Evolutionary conservation across 2,113 vertebrate species (phyloP).

Genomic region (Tachysurus fulvidraco): DNA sequence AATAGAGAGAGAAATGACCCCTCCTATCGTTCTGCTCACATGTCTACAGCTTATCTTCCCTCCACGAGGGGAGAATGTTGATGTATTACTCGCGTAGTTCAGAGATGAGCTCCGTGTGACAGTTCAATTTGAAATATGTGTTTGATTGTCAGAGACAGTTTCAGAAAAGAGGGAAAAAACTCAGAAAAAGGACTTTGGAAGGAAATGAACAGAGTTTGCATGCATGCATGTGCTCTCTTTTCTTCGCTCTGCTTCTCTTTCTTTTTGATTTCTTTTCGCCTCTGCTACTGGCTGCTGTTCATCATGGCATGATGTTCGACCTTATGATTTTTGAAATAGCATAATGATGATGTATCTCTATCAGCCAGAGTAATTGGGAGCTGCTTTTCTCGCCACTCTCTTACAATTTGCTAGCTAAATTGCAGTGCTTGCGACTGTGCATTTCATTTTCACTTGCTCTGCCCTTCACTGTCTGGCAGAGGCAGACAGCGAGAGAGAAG

Average conservation of each 20-base stretch:
- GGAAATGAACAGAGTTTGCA: constrained; percentile 49
- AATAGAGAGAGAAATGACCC: constrained; percentile 69
- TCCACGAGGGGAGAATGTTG: constrained; percentile 63
- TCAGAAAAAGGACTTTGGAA: constrained; percentile 48
- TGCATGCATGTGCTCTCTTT: constrained; percentile 15
- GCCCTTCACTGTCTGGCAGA: constrained; percentile 49
- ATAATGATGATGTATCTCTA: constrained; percentile 59
- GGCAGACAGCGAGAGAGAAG: constrained; percentile 15
- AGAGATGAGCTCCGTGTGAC: constrained; percentile 61
- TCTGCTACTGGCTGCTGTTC: constrained; percentile 52
- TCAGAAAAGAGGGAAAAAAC: constrained; percentile 26
- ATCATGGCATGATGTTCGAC: constrained; percentile 50
- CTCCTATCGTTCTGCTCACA: constrained; percentile 59
- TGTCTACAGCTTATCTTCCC: constrained; percentile 64
- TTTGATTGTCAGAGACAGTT: constrained; percentile 60
- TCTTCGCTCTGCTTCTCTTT: neutral
- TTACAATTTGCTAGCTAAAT: constrained; percentile 51
- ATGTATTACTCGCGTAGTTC: constrained; percentile 65
- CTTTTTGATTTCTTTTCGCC: constrained; percentile 42
- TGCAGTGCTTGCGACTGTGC: constrained; percentile 26
- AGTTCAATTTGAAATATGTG: constrained; percentile 67
- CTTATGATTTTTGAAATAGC: constrained; percentile 47
- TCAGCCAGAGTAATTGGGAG: constrained; percentile 52
- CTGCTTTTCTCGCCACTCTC: constrained; percentile 49
- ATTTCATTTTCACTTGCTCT: constrained; percentile 47